A percentile compares a stretch with the other conserved stretches of the same genome.
phyloP scores from a whole-genome alignment of 2,113 vertebrate species.

The Dicentrarchus labrax region DNA sequence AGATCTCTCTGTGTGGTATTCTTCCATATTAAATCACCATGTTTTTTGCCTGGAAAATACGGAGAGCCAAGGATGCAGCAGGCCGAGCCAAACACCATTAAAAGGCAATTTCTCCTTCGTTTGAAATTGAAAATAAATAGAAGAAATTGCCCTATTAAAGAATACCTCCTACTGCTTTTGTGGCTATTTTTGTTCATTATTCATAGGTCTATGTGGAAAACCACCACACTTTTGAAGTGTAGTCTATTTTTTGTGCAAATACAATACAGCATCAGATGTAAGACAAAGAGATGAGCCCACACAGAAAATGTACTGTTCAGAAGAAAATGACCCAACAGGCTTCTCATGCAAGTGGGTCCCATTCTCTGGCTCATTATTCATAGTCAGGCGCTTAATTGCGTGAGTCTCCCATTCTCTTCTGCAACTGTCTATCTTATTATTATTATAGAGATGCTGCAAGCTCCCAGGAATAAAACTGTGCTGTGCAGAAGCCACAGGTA shows the following conservation, averaged over 20 bases:
- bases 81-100: constrained; percentile 47
- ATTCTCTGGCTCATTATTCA: constrained; percentile 26
- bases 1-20: constrained; percentile 19
- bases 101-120: constrained; percentile 32
- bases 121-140: constrained; percentile 14
- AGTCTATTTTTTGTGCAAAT: neutral
- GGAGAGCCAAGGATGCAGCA: constrained; percentile 13
- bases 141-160: constrained; percentile 18
- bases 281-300: neutral
- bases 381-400: neutral
- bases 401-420: neutral
- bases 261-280: neutral
- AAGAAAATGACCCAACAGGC: neutral
- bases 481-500: neutral
- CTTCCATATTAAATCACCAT: constrained; percentile 34
- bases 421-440: neutral
- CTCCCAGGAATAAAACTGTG: neutral
- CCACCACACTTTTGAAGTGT: neutral
- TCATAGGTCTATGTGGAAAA: constrained; percentile 5
- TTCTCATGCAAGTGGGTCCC: neutral
- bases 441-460: neutral
- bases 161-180: constrained; percentile 25
- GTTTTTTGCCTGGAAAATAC: constrained; percentile 43
- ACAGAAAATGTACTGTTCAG: neutral
- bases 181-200: constrained; percentile 15